Evolutionary conservation across 2,888 invertebrate species (phyloP).

Genomic region (Drosophila niveifrons): DNA sequence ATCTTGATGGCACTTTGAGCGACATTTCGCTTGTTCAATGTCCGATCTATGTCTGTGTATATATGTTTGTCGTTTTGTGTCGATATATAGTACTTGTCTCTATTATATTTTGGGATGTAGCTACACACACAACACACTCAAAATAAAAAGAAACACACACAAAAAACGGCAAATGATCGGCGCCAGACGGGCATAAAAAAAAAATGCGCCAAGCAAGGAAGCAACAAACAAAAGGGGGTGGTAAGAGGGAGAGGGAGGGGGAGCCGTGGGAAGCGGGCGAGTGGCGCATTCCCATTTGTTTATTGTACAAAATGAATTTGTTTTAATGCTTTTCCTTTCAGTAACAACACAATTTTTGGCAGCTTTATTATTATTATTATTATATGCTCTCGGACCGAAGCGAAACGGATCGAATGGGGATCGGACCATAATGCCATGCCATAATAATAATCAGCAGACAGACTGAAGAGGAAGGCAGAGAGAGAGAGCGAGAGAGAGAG

Average conservation of each 20-base stretch:
- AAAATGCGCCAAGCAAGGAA: conserved; percentile 41
- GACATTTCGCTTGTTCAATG: conserved; percentile 60
- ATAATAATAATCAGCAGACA: background rate
- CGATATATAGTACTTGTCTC: conserved; percentile 16
- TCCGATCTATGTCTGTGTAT: conserved; percentile 9
- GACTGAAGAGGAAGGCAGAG: background rate
- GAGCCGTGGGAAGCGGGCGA: conserved; percentile 3
- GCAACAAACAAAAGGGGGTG: conserved; percentile 14
- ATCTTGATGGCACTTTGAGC: conserved; percentile 64
- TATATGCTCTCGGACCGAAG: conserved; percentile 23
- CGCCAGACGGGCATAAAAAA: conserved; percentile 75
- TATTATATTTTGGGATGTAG: conserved; percentile 13
- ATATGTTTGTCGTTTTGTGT: conserved; percentile 20
- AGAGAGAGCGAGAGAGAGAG: background rate
- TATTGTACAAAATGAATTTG: conserved; percentile 58
- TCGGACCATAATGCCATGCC: conserved; percentile 7
- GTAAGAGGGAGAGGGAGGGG: background rate
- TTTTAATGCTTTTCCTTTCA: conserved; percentile 58
- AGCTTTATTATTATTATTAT: no score
- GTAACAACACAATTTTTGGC: conserved; percentile 37
- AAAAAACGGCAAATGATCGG: conserved; percentile 43
- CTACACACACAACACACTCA: background rate
- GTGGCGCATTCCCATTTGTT: conserved; percentile 65
- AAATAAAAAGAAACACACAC: conserved; percentile 12
- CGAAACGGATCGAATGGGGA: background rate